phyloP scores from a whole-genome alignment of 2,797 vertebrate species.

The Peromyscus attwateri region DNA sequence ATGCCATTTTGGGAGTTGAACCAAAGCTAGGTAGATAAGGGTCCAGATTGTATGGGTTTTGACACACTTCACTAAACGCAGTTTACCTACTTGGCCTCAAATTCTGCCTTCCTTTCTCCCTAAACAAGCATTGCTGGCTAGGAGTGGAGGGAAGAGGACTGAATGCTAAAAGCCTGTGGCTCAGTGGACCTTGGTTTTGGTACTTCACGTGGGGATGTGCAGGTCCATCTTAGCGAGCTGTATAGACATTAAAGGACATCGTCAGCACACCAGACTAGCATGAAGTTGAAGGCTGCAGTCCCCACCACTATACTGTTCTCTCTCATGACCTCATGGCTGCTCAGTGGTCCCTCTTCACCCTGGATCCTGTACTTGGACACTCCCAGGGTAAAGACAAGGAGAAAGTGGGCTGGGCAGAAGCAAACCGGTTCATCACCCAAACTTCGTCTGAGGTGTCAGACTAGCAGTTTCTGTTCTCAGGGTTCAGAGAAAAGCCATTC shows the following conservation, averaged over 20 bases:
- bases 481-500: neutral
- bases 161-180: rapidly evolving
- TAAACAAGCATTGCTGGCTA: neutral
- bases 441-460: neutral
- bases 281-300: neutral
- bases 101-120: neutral
- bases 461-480: neutral
- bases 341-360: no score
- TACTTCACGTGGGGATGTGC: neutral
- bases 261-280: neutral
- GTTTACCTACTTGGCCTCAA: neutral
- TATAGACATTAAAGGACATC: neutral
- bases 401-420: neutral
- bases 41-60: neutral
- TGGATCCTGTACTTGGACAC: neutral
- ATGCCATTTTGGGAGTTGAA: neutral
- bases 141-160: rapidly evolving
- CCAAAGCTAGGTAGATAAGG: neutral
- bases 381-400: neutral
- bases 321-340: neutral
- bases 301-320: neutral
- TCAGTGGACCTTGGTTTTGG: neutral
- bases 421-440: neutral
- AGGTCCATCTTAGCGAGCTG: neutral
- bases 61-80: neutral